Base-by-base conservation (phyloP, 1,140 invertebrate genomes). In the Bombyx mandarina region DNA sequence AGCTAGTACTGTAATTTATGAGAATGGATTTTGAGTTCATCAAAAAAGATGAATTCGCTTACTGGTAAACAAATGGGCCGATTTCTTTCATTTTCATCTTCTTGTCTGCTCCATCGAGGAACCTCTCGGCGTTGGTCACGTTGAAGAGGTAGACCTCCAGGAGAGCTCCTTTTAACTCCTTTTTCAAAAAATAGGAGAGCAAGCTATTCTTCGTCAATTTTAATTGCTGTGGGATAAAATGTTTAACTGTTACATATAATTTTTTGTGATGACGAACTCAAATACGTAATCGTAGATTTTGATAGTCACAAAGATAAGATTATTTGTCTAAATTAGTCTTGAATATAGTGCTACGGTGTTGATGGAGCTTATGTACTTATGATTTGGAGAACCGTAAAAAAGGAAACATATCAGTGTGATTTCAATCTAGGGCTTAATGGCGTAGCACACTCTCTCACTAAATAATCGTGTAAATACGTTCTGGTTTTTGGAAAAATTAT, bases 41-140 rank as follows among this genome's bases (percentile, higher is more conserved):
- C 10, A 10, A 46, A 46, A 18, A 51, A 46, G 43, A 48, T 59
- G 8, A 42, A 35, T 46, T 57, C 45, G 82, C 90, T 90, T 86
- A 96, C 94, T 92, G 91, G 83, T 96, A 98, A 10, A 93, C 92
- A 76, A 96, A 98, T 0, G 96, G 96, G 0, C 96, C 96, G 22
- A 94, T 79, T 90, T 98, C 93, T 62, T 91, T 60, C 1, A 98
- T 59, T 57, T 88, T 91, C 2, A 97, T 79, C 67, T 93, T 94
- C 50, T 85, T 70, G 52, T 93, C 93, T 18, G 91, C 86, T 12
- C 93, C 91, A 1, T 79, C 84, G 5, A 93, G 69, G 79, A 97
- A 96, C 51, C 91, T 91, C 0, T 91, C 89, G 0, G 89, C 77
- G 80, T 98, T 98, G 0, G 93, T 96, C 6, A 97, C 89, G 75